Evolutionary conservation across 2,888 invertebrate species (phyloP).

Genomic region (Anaspis maculata): DNA sequence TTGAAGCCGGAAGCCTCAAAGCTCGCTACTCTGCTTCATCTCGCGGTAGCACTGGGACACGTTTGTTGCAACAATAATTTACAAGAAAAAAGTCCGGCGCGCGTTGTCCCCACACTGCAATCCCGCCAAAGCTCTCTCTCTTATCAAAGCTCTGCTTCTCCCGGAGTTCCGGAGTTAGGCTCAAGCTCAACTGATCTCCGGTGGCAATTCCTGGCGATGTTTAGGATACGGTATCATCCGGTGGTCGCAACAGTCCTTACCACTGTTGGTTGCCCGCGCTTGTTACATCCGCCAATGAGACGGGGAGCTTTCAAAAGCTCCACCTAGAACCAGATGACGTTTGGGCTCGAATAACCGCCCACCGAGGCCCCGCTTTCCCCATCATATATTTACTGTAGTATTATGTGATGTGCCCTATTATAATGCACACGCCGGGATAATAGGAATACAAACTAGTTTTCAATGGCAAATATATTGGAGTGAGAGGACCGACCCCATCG

Average conservation of each 20-base stretch:
- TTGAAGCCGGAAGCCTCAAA: no score
- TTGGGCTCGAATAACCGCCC: constrained; percentile 20
- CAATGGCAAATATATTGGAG: constrained; percentile 39
- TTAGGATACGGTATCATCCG: constrained; percentile 33
- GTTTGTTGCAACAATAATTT: no score
- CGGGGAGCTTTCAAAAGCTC: constrained; percentile 13
- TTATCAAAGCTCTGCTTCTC: no score
- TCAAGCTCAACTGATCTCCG: no score
- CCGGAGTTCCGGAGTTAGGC: constrained; percentile 11
- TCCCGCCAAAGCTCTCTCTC: no score
- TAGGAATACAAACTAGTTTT: constrained; percentile 42
- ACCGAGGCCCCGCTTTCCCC: constrained; percentile 25
- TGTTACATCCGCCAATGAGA: constrained; percentile 35
- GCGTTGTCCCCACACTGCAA: no score
- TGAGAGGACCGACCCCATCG: no score
- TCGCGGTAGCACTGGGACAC: no score
- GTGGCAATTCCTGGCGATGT: no score
- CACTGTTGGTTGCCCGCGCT: constrained; percentile 39
- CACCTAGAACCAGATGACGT: constrained; percentile 23
- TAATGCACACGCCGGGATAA: constrained; percentile 35
- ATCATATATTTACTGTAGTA: constrained; percentile 40
- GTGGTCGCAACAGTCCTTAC: constrained; percentile 32
- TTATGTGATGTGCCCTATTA: constrained; percentile 36
- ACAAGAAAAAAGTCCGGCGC: no score
- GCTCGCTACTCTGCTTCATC: no score